Evolutionary conservation across 2,888 invertebrate genomes (phyloP).

Genomic region (Lomographa bimaculata): DNA sequence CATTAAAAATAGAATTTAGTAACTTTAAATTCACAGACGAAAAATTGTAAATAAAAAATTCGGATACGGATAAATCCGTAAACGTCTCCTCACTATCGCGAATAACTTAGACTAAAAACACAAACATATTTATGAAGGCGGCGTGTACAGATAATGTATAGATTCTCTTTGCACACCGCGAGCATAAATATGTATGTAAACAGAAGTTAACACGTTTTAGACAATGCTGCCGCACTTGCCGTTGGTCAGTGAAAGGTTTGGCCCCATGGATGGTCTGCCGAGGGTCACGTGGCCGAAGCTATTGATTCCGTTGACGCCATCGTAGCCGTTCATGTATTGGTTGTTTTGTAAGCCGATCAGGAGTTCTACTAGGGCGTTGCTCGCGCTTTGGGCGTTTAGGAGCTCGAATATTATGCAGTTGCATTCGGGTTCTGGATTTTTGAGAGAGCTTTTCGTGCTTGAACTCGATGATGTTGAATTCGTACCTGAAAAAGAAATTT

Average conservation of each 20-base stretch:
- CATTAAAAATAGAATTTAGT: no score
- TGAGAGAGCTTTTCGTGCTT: constrained; percentile 53
- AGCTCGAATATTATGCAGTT: constrained; percentile 76
- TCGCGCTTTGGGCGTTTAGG: constrained; percentile 70
- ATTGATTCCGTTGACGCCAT: constrained; percentile 42
- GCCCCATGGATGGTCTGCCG: constrained; percentile 57
- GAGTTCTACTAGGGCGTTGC: constrained; percentile 73
- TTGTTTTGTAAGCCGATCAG: constrained; percentile 74
- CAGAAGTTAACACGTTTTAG: no score
- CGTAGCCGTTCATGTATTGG: constrained; percentile 72
- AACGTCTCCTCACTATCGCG: constrained; percentile 1
- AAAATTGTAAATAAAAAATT: constrained; percentile 1
- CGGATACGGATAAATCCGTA: constrained; percentile 4
- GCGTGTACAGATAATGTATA: no score
- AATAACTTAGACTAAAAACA: no score
- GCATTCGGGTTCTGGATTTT: constrained; percentile 71
- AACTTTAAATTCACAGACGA: background rate
- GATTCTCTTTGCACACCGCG: no score
- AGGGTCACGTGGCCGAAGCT: constrained; percentile 57
- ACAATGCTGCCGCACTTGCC: constrained; percentile 78
- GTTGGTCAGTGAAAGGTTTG: constrained; percentile 68
- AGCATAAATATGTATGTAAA: no score
- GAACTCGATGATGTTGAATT: constrained; percentile 58
- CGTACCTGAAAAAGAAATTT: constrained; percentile 45
- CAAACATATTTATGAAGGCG: no score